These are phyloP conservation scores for Enteromius argenteus DNA, from an alignment of 2,797 vertebrate genomes.

Conservation along the genomic window DNA sequence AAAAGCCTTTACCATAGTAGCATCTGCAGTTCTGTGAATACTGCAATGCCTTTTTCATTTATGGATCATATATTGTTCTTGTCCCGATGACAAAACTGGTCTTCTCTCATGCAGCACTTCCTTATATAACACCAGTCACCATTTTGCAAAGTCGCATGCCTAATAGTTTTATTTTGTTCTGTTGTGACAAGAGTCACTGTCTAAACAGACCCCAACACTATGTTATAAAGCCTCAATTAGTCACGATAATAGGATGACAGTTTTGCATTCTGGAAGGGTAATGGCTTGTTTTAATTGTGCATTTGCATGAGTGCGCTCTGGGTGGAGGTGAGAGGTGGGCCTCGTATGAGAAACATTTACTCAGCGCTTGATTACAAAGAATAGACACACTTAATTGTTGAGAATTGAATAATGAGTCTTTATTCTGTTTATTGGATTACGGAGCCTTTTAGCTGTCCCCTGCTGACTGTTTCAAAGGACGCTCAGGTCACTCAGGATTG, in stretches of 20 bases:
- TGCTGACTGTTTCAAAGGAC: not conserved
- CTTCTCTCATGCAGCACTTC: not conserved
- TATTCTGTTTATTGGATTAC: slow-evolving; percentile 26
- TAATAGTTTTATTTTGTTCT: slow-evolving; percentile 29
- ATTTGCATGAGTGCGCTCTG: slow-evolving; percentile 43
- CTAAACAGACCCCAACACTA: not conserved
- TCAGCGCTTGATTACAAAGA: slow-evolving; percentile 19
- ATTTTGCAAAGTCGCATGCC: not conserved
- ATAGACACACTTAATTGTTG: slow-evolving; percentile 36
- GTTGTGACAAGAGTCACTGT: slow-evolving; percentile 22
- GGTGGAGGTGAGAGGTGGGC: slow-evolving; percentile 35
- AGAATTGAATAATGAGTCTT: slow-evolving; percentile 29
- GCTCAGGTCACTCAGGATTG: not conserved
- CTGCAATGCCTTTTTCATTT: not conserved
- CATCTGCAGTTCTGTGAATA: not conserved
- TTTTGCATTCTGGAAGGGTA: slow-evolving; percentile 41
- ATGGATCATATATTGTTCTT: not conserved
- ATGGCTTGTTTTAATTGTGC: slow-evolving; percentile 48
- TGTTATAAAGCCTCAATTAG: slow-evolving; percentile 39
- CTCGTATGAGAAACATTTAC: slow-evolving; percentile 34
- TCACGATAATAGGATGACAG: slow-evolving; percentile 36
- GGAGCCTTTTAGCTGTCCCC: slow-evolving; percentile 19
- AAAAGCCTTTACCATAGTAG: not conserved
- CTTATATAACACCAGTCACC: not conserved
- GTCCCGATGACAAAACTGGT: too few species aligned